Percentiles rank a stretch among this genome's conserved stretches.
Evolutionary conservation across 1,140 invertebrate species (phyloP).

Genomic region (Lasaia peninsularis): DNA sequence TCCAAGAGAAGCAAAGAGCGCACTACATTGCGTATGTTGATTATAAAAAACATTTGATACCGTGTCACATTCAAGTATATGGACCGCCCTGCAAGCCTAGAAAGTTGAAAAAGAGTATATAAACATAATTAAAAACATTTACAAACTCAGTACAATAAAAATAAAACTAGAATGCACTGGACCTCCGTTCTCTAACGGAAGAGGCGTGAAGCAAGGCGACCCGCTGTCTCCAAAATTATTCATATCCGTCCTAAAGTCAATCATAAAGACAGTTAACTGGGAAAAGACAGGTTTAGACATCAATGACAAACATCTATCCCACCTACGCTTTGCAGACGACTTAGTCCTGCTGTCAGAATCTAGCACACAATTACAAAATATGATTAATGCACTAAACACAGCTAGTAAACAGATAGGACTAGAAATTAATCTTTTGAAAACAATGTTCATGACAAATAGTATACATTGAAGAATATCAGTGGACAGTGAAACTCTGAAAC

Average conservation of each 20-base stretch:
- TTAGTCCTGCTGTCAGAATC: too few species aligned
- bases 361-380: too few species aligned
- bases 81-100: neutral
- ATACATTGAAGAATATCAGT: too few species aligned
- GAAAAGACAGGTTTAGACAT: neutral
- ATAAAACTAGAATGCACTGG: slow-evolving; percentile 14
- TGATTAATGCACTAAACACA: too few species aligned
- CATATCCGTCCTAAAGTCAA: neutral
- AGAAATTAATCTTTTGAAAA: too few species aligned
- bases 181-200: too few species aligned
- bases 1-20: slow-evolving; percentile 3
- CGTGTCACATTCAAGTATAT: neutral
- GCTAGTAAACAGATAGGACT: too few species aligned
- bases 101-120: too few species aligned
- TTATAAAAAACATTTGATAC: neutral
- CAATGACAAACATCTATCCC: neutral
- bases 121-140: too few species aligned
- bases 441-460: slow-evolving; percentile 20
- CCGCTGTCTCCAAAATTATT: neutral
- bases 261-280: neutral
- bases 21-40: neutral
- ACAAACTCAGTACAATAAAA: too few species aligned
- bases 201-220: neutral
- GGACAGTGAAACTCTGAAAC: slow-evolving; percentile 16
- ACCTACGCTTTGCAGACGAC: too few species aligned